Evolutionary conservation across 2,113 vertebrate genomes (phyloP), one percentile per base, ranked within the genome.

Genomic region (Paracanthobrama guichenoti): DNA sequence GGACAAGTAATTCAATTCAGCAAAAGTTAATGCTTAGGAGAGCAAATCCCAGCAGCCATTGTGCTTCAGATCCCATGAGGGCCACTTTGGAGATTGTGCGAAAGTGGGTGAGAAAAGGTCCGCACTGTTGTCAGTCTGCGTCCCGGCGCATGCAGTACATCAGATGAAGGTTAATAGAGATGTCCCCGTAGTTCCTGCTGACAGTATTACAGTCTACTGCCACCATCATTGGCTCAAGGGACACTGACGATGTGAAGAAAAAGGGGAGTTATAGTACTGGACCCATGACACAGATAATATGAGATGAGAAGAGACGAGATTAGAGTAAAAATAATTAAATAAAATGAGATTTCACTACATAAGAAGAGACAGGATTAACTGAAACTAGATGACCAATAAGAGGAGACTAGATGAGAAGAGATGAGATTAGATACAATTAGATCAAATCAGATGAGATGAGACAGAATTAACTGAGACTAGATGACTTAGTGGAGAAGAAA

Each of bases 151-250:
- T 80, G 77, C 81, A 50, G 85, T 86, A 89, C 50, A 53, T 90
- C 60, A 88, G 86, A 83, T 88, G 89, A 89, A 92, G 93, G 91
- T 92, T 93, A 93, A 94, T 90, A 89, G 93, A 93, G 88, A 90
- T 92, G 89, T 93, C 90, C 90, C 84, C 87, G 75, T 77, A 39
- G 80, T 39, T 69, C 76, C 74, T 50, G 22, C 78, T 84, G 59
- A 69, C 82, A 81, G 20, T 76, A 71, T 81, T 84, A 81, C 79
- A 82, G 82, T 48, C 31, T 69, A 60, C 53, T 81, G 79, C 53
- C 64, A 66, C 60, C 60, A 28, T 62, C 80, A 89, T 24, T 73
- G 66, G 84, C 79, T 89, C 84, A 60, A 50, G 77, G 28, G 75
- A 90, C 62, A 64, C 42, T 62, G 84, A 81, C 82, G 86, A 91